Evolutionary conservation across 23 tunicate species (phyloP), one percentile per base, ranked within the genome.

Genomic region (Styela plicata): DNA sequence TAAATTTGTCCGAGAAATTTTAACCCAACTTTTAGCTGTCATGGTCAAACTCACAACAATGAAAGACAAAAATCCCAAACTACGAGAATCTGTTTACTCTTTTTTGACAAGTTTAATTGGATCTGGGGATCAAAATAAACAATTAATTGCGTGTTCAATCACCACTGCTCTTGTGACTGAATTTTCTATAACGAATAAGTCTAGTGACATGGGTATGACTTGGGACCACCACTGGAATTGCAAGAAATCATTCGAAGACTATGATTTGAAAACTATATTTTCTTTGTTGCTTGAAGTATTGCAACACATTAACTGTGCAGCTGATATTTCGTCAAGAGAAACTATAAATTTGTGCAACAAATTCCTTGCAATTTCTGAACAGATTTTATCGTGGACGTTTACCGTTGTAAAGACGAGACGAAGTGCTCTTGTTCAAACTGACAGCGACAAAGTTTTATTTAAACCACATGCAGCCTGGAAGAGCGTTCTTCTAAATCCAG

Each of bases 31-130:
- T 2, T 69, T 91, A 21, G 90, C 90, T 63, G 85, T 91, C 23
- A 91, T 91, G 90, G 24, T 91, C 64, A 91, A 91, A 78, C 87
- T 87, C 2, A 70, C 82, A 13, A 70, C 85, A 30, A 26, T 91
- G 20, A 70, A 76, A 1, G n/a, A 29, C 3, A 37, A 64, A 16
- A 84, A 91, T 78, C 34, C 78, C 1, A 64, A 27, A 33, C 84
- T 76, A 1, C 70, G 90, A 25, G 34, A 63, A 0, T 73, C 83
- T 3, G 63, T 91, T 27, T 83, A 91, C 53, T 81, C 83, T 34
- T 87, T 83, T 52, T 74, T 91, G 20, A 65, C 71, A 0, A 24
- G 28, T 27, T 30, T 86, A 69, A 69, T 91, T 5, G 24, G 74
- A 20, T 86, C 87, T 33, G 87, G 85, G 2, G 67, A 65, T 66